phyloP scores from a whole-genome alignment of 2,888 invertebrate genomes.

The Tachina lurida region DNA sequence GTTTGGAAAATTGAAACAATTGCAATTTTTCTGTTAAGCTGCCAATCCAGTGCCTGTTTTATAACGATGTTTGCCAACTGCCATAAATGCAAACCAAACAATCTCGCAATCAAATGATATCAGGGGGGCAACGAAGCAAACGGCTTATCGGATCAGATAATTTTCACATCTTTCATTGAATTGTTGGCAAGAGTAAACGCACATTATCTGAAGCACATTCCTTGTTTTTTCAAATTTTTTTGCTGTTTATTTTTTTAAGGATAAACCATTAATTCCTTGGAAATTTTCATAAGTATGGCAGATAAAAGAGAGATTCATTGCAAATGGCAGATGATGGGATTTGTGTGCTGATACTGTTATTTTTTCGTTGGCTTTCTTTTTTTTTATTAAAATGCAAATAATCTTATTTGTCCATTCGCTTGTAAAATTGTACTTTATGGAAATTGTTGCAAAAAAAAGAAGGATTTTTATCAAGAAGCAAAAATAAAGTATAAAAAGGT shows the following conservation, averaged over 20 bases:
- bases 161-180: constrained; percentile 48
- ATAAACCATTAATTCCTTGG: constrained; percentile 48
- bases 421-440: constrained; percentile 62
- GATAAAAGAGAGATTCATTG: constrained; percentile 11
- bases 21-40: constrained; percentile 47
- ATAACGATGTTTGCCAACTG: constrained; percentile 32
- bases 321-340: constrained; percentile 11
- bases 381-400: constrained; percentile 60
- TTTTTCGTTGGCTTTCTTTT: neutral
- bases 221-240: neutral
- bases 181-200: constrained; percentile 26
- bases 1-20: constrained; percentile 44
- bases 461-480: constrained; percentile 1
- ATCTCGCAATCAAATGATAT: constrained; percentile 34
- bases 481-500: neutral
- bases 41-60: constrained; percentile 28
- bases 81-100: constrained; percentile 49
- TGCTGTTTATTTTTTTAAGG: constrained; percentile 18
- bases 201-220: neutral
- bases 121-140: constrained; percentile 31
- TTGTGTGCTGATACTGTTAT: constrained; percentile 16
- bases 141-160: constrained; percentile 48
- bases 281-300: constrained; percentile 22
- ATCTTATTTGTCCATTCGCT: constrained; percentile 62
- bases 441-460: constrained; percentile 33